Conservation (phyloP, 2,113 vertebrate genomes). For the Gadus macrocephalus region DNA sequence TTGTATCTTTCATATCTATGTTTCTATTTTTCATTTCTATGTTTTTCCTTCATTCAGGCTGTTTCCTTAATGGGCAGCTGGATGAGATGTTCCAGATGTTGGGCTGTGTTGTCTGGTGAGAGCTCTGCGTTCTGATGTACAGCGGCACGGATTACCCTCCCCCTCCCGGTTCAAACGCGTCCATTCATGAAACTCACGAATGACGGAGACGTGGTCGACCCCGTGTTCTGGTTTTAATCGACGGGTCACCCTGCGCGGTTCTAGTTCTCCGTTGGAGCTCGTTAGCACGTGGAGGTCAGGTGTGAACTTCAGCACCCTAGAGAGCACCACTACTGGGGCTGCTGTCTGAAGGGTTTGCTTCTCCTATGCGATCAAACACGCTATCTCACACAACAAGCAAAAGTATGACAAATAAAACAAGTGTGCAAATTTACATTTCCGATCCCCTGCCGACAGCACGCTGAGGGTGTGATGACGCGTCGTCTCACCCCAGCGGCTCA, state of each 20-base stretch:
- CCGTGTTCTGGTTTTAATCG: no score
- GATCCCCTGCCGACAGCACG: no score
- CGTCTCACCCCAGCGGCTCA: no score
- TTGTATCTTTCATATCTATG: no score
- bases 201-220: neutral
- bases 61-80: slow-evolving; percentile 59
- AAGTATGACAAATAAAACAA: no score
- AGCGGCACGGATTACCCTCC: slow-evolving; percentile 34
- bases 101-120: slow-evolving; percentile 23
- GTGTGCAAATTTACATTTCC: no score
- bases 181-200: slow-evolving; percentile 39
- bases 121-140: slow-evolving; percentile 41
- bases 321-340: slow-evolving; percentile 45
- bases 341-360: neutral
- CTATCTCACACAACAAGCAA: no score
- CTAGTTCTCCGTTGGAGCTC: no score
- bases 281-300: neutral
- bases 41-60: slow-evolving; percentile 17
- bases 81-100: slow-evolving; percentile 61
- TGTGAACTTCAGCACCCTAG: slow-evolving; percentile 69
- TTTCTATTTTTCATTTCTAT: neutral
- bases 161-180: slow-evolving; percentile 7
- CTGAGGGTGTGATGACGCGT: no score
- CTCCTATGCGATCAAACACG: neutral
- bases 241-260: no score